Conservation (phyloP, 2,888 invertebrate species). For the Apeira syringaria region DNA sequence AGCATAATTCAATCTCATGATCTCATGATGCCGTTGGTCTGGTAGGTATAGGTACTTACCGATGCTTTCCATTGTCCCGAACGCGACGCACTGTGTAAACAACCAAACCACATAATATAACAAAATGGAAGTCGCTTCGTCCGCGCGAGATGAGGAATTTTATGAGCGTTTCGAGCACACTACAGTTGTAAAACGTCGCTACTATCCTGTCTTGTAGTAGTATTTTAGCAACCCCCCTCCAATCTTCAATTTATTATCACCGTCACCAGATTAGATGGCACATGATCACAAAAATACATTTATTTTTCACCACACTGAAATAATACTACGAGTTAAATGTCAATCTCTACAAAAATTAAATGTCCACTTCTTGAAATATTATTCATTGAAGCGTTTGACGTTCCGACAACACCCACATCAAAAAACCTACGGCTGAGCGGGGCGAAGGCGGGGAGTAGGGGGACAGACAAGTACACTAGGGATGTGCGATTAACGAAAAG, state of each 20-base stretch:
- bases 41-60: slow-evolving; percentile 63
- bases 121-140: slow-evolving; percentile 80
- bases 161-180: slow-evolving; percentile 69
- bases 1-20: slow-evolving; percentile 1
- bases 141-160: slow-evolving; percentile 74
- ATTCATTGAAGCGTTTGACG: slow-evolving; percentile 81
- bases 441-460: slow-evolving; percentile 34
- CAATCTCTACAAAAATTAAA: slow-evolving; percentile 66
- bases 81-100: slow-evolving; percentile 71
- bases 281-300: slow-evolving; percentile 63
- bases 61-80: slow-evolving; percentile 76
- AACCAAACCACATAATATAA: slow-evolving; percentile 79
- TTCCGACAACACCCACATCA: slow-evolving; percentile 81
- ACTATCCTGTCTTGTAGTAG: slow-evolving; percentile 81
- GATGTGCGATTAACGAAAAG: too few species aligned
- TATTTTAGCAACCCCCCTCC: slow-evolving; percentile 82
- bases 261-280: slow-evolving; percentile 65
- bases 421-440: slow-evolving; percentile 57
- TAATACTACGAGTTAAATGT: slow-evolving; percentile 52
- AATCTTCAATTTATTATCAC: slow-evolving; percentile 74
- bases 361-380: slow-evolving; percentile 74
- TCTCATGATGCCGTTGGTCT: slow-evolving; percentile 37
- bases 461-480: slow-evolving; percentile 67
- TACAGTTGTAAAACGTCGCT: slow-evolving; percentile 82
- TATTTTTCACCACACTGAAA: slow-evolving; percentile 46